phyloP scores from a whole-genome alignment of 2,113 vertebrate genomes.

The Empidonax traillii region DNA sequence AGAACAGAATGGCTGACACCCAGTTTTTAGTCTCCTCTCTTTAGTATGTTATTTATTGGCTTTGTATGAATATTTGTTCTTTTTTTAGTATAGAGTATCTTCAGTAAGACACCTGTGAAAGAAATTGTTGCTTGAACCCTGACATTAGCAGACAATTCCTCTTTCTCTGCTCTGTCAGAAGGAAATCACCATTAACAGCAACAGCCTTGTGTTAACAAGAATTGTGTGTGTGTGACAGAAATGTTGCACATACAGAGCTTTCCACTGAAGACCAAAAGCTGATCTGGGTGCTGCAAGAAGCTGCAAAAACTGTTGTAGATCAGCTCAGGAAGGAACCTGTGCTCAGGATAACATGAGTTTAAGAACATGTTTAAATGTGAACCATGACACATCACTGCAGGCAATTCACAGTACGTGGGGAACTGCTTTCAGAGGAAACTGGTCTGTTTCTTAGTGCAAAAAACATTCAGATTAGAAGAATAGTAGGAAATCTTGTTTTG shows the following conservation, averaged over 20 bases:
- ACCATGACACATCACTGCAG: not conserved
- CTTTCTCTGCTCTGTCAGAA: not conserved
- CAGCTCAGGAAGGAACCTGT: not conserved
- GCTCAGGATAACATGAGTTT: not conserved
- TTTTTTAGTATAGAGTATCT: not conserved
- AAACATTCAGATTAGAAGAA: not conserved
- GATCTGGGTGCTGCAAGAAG: not conserved
- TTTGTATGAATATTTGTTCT: not conserved
- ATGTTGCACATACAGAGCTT: not conserved
- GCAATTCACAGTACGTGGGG: not conserved
- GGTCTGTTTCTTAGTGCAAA: not conserved
- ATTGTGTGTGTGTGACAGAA: not conserved
- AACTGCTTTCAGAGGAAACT: not conserved
- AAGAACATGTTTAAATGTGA: not conserved
- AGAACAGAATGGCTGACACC: slow-evolving; percentile 1
- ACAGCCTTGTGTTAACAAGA: not conserved
- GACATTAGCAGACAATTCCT: not conserved
- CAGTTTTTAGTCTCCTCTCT: not conserved
- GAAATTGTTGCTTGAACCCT: not conserved
- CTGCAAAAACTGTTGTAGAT: not conserved
- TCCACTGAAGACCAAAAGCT: not conserved
- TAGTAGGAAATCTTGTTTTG: not conserved
- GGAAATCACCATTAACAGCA: not conserved
- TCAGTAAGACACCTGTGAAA: not conserved
- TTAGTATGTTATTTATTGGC: not conserved